Conservation (phyloP, 2,113 vertebrate genomes). For the Guaruba guarouba region DNA sequence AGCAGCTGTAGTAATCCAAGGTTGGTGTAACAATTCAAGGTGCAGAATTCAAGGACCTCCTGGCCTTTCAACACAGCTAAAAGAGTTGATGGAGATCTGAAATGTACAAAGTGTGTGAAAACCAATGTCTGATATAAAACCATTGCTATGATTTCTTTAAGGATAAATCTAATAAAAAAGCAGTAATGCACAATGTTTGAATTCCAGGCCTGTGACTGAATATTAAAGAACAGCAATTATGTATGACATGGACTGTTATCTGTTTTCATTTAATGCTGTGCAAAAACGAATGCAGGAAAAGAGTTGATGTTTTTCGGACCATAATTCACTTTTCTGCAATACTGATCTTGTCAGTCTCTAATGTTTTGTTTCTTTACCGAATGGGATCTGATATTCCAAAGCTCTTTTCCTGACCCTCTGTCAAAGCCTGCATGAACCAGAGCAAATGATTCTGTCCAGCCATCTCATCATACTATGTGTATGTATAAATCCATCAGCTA, state of each 20-base stretch:
- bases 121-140: not conserved
- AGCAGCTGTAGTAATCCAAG: not conserved
- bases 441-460: not conserved
- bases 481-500: not conserved
- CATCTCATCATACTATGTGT: not conserved
- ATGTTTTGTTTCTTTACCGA: slow-evolving; percentile 37
- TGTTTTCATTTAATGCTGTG: not conserved
- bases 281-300: not conserved
- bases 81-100: not conserved
- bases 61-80: not conserved
- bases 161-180: not conserved
- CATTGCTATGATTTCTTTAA: not conserved
- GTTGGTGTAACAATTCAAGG: not conserved
- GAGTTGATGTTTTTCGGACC: not conserved
- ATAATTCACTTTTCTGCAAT: not conserved
- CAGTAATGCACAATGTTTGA: not conserved
- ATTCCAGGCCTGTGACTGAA: not conserved
- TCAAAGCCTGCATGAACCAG: not conserved
- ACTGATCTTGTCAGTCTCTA: not conserved
- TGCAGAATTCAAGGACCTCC: not conserved
- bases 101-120: not conserved
- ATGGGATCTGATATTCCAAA: slow-evolving; percentile 7
- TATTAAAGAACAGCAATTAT: not conserved
- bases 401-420: slow-evolving; percentile 8
- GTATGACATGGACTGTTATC: not conserved